Base-by-base conservation (phyloP, 2,888 invertebrate species). In the Saturnia japonica region DNA sequence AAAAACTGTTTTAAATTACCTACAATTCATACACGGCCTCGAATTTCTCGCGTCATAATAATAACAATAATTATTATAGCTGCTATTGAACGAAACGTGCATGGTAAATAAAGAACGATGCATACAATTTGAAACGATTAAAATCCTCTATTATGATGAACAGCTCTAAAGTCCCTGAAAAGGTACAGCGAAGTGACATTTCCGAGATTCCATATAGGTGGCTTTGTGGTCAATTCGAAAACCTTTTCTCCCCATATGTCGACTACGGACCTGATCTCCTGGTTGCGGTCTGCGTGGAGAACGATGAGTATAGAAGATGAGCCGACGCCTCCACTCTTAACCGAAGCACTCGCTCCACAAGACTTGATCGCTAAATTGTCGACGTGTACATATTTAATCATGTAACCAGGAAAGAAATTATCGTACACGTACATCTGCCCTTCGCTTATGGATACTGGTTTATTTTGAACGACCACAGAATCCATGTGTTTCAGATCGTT, bases 351-450 rank as follows among this genome's bases (percentile, higher is more conserved):
- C 0, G 91, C 92, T 1, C 92, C 92, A 69, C 92, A 92, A 0
- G 90, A 84, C 67, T 76, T 85, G 0, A 87, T 82, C 0, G 92
- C 91, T 22, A 91, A 78, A 68, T 93, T 92, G 66, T 91, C 90
- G 0, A 92, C 91, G 68, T 91, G 84, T 2, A 93, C 85, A 71
- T 93, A 93, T 70, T 82, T 86, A 16, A 93, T 91, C 0, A 78
- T 84, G 72, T 85, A 81, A 4, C 85, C 87, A 0, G 90, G 88
- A 74, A 93, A 93, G 68, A 81, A 76, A 72, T 93, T 93, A 60
- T 91, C 91, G 74, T 93, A 93, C 12, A 92, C 90, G 74, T 91
- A 91, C 22, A 88, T 75, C 73, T 91, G 91, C 0, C 92, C 93
- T 72, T 91, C 90, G 42, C 68, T 83, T 28, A 88, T 82, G 0